Percentiles rank a stretch among this genome's conserved stretches.
Conservation (phyloP, 2,888 invertebrate species). For the Netelia virgata region DNA sequence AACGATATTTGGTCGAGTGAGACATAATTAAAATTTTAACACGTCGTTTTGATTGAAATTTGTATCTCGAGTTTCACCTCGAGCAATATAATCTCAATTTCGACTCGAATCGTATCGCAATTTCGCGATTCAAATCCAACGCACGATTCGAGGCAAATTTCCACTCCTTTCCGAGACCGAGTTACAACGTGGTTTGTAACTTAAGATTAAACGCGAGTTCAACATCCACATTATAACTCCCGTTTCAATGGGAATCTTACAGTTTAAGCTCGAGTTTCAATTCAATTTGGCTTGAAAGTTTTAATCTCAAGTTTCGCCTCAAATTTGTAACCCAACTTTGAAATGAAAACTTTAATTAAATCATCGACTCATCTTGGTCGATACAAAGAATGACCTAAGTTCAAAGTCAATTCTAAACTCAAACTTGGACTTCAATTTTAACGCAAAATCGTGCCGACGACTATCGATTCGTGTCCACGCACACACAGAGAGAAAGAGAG, state of each 20-base stretch:
- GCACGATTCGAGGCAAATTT: no score
- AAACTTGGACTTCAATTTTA: background rate
- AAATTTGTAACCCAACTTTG: background rate
- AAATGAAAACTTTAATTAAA: background rate
- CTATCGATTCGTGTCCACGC: background rate
- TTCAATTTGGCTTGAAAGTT: background rate
- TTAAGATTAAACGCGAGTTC: no score
- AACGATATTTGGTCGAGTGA: no score
- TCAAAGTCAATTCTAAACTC: no score
- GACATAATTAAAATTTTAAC: constrained; percentile 76
- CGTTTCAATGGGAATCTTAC: no score
- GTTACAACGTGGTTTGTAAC: background rate
- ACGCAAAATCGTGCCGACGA: background rate
- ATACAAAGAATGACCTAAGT: no score
- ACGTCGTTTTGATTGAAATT: constrained; percentile 79
- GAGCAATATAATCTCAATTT: background rate
- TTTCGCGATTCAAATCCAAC: no score
- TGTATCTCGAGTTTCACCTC: constrained; percentile 81
- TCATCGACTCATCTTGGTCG: background rate
- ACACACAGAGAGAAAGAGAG: constrained; percentile 10
- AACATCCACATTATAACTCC: no score
- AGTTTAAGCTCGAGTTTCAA: no score
- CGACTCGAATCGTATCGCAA: no score
- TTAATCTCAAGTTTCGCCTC: background rate
- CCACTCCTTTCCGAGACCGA: background rate